Percentiles rank a stretch among this genome's conserved stretches.
phyloP scores from a whole-genome alignment of 1,140 invertebrate species.

The Drosophila triauraria region DNA sequence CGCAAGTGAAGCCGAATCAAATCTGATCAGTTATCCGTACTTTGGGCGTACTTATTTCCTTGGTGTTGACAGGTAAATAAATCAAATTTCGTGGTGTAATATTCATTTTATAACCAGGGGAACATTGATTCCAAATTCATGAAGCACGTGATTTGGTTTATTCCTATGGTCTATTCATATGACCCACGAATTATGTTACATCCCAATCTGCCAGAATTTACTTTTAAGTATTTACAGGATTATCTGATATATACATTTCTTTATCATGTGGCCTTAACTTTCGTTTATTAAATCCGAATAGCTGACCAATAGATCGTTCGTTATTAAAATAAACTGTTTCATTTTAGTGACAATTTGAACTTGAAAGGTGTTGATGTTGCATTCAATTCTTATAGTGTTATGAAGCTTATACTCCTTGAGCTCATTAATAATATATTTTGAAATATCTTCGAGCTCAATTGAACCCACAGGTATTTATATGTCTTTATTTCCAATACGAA shows the following conservation, averaged over 20 bases:
- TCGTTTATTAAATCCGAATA: no score
- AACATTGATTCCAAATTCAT: no score
- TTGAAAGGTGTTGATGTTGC: not conserved
- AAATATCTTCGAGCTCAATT: not conserved
- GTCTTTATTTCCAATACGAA: not conserved
- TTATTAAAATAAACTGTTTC: not conserved
- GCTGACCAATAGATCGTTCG: not conserved
- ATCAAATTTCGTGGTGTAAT: not conserved
- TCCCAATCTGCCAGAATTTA: no score
- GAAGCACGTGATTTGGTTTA: no score
- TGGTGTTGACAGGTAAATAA: not conserved
- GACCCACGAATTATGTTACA: no score
- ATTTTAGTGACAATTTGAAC: not conserved
- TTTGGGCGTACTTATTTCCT: not conserved
- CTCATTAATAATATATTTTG: not conserved
- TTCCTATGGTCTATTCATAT: no score
- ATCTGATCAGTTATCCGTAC: no score
- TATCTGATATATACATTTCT: no score
- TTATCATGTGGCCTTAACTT: no score
- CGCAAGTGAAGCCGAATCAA: not conserved
- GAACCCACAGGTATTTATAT: not conserved
- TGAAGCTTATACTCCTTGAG: no score
- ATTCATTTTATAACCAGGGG: no score
- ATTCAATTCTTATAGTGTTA: no score
- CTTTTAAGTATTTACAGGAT: not conserved